Percentiles rank a stretch among this genome's conserved stretches.
These are phyloP conservation scores for Pholis gunnellus DNA, from an alignment of 2,113 vertebrate species.

Conservation along the genomic window DNA sequence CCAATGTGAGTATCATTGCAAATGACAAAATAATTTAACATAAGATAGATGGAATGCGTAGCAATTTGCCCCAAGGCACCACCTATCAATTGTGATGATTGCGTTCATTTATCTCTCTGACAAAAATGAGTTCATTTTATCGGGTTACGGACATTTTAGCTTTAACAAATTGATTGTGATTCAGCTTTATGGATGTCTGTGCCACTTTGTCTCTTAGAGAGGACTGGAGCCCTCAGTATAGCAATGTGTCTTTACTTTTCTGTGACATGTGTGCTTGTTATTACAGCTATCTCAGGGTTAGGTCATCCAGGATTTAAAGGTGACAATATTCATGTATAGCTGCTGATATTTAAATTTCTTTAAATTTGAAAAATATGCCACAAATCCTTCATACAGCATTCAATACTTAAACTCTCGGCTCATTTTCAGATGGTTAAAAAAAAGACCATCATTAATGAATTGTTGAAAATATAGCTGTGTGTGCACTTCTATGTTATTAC, in stretches of 20 bases:
- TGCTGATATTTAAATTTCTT: not conserved
- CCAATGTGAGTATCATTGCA: slow-evolving; percentile 51
- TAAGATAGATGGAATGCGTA: slow-evolving; percentile 42
- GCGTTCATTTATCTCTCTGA: slow-evolving; percentile 59
- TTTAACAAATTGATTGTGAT: slow-evolving; percentile 61
- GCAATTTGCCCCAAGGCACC: slow-evolving; percentile 49
- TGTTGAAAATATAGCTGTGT: not conserved
- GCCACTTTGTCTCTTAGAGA: slow-evolving; percentile 17
- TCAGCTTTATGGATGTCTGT: slow-evolving; percentile 43
- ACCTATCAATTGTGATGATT: slow-evolving; percentile 55
- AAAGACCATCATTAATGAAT: not conserved
- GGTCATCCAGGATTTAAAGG: not conserved
- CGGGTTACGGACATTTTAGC: slow-evolving; percentile 50
- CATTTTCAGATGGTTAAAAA: not conserved
- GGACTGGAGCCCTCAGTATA: slow-evolving; percentile 3
- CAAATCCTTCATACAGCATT: not conserved
- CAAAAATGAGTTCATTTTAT: slow-evolving; percentile 47
- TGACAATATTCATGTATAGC: not conserved
- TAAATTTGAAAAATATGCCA: not conserved
- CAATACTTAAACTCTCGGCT: not conserved
- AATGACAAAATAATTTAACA: slow-evolving; percentile 59
- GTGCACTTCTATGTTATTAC: not conserved
- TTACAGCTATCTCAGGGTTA: not conserved
- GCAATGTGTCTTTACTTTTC: slow-evolving; percentile 3
- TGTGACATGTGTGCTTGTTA: not conserved